phyloP scores from a whole-genome alignment of 2,113 vertebrate genomes.

The Sapayoa aenigma region DNA sequence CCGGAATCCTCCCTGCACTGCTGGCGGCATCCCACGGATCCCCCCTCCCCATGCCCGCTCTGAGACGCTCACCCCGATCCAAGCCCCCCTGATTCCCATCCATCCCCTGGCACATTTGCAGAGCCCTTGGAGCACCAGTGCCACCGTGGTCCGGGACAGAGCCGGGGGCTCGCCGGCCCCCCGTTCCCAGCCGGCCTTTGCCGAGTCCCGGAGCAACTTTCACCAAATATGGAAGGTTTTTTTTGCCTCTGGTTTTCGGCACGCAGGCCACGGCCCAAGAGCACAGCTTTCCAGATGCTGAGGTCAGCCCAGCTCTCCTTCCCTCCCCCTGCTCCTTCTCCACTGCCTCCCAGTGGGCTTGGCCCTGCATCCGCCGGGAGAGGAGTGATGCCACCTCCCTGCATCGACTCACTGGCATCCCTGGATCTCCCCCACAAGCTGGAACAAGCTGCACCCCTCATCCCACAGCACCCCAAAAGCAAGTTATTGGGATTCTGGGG shows the following conservation, averaged over 20 bases:
- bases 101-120: not conserved
- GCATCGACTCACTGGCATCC: not conserved
- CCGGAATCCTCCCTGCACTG: not conserved
- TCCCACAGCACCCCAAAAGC: not conserved
- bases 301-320: slow-evolving; percentile 66
- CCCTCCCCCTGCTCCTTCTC: not conserved
- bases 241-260: slow-evolving; percentile 77
- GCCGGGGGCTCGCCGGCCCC: not conserved
- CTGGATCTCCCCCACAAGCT: not conserved
- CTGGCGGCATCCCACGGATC: not conserved
- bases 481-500: not conserved
- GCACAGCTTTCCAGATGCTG: slow-evolving; percentile 79
- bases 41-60: rapidly evolving
- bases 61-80: not conserved
- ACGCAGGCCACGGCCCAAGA: slow-evolving; percentile 78
- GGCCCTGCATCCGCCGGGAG: not conserved
- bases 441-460: not conserved
- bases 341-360: not conserved
- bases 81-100: rapidly evolving
- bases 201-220: slow-evolving; percentile 69
- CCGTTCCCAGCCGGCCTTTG: slow-evolving; percentile 16
- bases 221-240: slow-evolving; percentile 86
- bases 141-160: rapidly evolving
- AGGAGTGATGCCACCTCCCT: not conserved
- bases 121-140: not conserved